A percentile compares a stretch with the other conserved stretches of the same genome.
Conservation (phyloP, 2,797 vertebrate species). For the Petrocephalus schoutedeni region DNA sequence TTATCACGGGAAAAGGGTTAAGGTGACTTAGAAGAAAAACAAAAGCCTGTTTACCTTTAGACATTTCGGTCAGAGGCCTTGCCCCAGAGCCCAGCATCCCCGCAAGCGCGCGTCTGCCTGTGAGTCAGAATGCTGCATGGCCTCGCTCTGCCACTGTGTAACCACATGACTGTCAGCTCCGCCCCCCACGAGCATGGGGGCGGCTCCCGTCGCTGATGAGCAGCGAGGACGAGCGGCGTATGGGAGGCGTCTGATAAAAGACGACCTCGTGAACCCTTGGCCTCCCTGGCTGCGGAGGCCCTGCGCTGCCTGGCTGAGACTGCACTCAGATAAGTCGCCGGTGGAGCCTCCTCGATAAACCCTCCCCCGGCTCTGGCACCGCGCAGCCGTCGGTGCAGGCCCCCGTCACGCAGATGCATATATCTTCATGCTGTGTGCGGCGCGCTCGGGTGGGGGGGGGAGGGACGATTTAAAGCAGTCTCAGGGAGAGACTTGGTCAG, state of each 20-base stretch:
- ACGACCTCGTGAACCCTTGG: slow-evolving; percentile 35
- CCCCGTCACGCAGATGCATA: neutral
- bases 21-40: neutral
- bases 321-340: slow-evolving; percentile 21
- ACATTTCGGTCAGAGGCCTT: neutral
- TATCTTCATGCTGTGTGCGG: slow-evolving; percentile 11
- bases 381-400: neutral
- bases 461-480: neutral
- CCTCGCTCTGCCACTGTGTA: neutral
- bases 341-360: slow-evolving; percentile 50
- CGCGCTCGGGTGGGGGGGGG: neutral
- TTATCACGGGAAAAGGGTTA: no score
- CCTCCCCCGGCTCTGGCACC: slow-evolving; percentile 27
- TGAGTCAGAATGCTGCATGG: neutral
- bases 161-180: neutral
- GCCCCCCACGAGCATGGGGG: neutral
- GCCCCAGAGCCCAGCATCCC: neutral
- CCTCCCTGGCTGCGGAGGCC: neutral
- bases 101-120: neutral
- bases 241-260: slow-evolving; percentile 57
- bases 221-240: slow-evolving; percentile 30
- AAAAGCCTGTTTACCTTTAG: neutral
- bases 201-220: slow-evolving; percentile 27
- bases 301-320: neutral
- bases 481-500: neutral